Base-by-base conservation (phyloP, 92 coral and sea anemone genomes). In the Bergia puertoricense region DNA sequence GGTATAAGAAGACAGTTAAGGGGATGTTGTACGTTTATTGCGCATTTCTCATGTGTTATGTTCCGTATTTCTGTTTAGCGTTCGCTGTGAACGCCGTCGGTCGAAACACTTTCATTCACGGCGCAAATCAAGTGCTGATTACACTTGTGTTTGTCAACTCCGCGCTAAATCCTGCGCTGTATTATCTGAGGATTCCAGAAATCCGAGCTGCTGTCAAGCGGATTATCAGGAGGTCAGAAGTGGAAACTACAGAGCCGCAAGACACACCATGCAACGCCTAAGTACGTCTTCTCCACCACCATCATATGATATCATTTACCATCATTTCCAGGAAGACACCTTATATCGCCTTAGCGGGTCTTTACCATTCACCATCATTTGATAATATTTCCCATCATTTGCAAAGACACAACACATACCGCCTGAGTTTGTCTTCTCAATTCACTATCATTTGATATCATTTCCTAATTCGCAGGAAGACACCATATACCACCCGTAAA, bases 11-110 rank as follows among this genome's bases (percentile, higher is more conserved):
- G 74, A 81, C 85, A 5, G 73, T 59, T 8, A 81, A 81, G 11
- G 72, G 85, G 8, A 81, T 59, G 85, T 14, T 81, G n/a, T 81
- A 81, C 72, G 73, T 81, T 81, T 81, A 57, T 39, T 59, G 85
- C 30, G 71, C 85, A 48, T 81, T 81, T 81, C 71, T 81, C 2
- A 30, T 81, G 16, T 81, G 85, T 59, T 81, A 81, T 13, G 85
- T 59, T 37, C 85, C 85, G 0, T 81, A 81, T 57, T 59, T 81
- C 50, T 81, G 85, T 59, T 81, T 81, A 81, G 74, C 85, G 74
- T 81, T 81, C 59, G 85, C 30, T 5, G 85, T 81, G 48, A 81
- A 81, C 85, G 85, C 85, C 44, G 45, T 81, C 50, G 74, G 85
- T 16, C 74, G 85, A 57, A 81, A 81, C 38, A n/a, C 73, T 39